phyloP scores from a whole-genome alignment of 2,888 invertebrate species.

The Spisula solida region DNA sequence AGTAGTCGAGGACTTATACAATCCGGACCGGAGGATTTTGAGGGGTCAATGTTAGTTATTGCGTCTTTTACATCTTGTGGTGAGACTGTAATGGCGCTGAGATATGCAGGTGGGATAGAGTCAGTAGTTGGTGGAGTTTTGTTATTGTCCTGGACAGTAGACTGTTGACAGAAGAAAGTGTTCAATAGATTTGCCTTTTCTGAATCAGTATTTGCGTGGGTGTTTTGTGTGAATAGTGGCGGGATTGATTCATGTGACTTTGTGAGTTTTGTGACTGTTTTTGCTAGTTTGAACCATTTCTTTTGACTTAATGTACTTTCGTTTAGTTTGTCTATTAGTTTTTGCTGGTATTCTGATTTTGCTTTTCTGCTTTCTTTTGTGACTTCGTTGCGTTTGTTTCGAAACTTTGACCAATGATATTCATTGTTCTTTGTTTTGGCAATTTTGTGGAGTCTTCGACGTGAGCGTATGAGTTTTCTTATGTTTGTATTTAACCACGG shows the following conservation, averaged over 20 bases:
- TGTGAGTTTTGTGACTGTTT: too few relatives aligned
- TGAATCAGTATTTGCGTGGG: not conserved
- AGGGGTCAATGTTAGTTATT: not conserved
- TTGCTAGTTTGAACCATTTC: constrained; percentile 32
- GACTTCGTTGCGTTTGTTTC: constrained; percentile 3
- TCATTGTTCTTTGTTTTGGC: not conserved
- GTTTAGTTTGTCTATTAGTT: constrained; percentile 1
- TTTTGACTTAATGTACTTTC: not conserved
- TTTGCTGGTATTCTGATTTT: not conserved
- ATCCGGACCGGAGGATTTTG: constrained; percentile 25
- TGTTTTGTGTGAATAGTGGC: too few relatives aligned
- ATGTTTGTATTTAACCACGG: not conserved
- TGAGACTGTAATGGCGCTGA: not conserved
- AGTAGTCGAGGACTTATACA: constrained; percentile 21
- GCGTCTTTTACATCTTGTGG: not conserved
- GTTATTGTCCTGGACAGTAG: not conserved
- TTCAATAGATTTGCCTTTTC: not conserved
- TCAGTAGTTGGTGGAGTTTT: not conserved
- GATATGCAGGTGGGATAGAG: not conserved
- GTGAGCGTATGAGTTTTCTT: not conserved
- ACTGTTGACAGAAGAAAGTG: not conserved
- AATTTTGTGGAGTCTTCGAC: not conserved
- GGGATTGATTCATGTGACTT: too few relatives aligned
- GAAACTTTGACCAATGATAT: not conserved
- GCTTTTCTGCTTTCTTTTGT: not conserved